Percentiles rank a stretch among this genome's conserved stretches.
phyloP scores from a whole-genome alignment of 2,797 vertebrate genomes.

The Pogoniulus pusillus region DNA sequence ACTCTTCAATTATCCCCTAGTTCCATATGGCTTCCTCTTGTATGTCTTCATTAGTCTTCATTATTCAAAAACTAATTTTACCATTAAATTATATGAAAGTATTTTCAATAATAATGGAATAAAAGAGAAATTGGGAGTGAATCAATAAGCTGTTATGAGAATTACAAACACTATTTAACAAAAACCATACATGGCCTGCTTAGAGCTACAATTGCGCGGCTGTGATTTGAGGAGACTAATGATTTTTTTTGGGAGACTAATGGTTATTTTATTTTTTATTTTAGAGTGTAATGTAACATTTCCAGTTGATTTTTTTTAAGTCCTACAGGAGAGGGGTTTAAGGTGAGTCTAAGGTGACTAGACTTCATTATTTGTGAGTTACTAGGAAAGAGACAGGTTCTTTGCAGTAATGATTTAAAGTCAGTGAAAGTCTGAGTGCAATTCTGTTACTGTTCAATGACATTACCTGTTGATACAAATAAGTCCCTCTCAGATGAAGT shows the following conservation, averaged over 20 bases:
- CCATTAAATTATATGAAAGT: constrained; percentile 41
- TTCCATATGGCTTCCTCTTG: constrained; percentile 15
- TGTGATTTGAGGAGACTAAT: neutral
- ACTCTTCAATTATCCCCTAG: constrained; percentile 22
- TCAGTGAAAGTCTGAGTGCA: neutral
- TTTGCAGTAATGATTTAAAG: neutral
- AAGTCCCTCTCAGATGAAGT: neutral
- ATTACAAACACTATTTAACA: neutral
- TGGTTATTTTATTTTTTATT: neutral
- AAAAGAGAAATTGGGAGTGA: constrained; percentile 27
- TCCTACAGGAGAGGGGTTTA: neutral
- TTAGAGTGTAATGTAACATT: neutral
- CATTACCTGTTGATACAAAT: neutral
- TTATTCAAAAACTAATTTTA: constrained; percentile 61
- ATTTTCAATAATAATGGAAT: constrained; percentile 48
- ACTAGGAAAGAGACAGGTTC: neutral
- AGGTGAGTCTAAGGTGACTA: neutral
- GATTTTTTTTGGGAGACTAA: too few species aligned
- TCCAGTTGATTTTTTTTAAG: neutral
- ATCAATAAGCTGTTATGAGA: constrained; percentile 61
- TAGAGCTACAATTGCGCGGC: neutral
- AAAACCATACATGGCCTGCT: neutral
- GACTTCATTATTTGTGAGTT: neutral
- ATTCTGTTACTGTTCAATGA: neutral
- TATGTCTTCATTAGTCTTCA: constrained; percentile 19